phyloP scores from a whole-genome alignment of 2,888 invertebrate species.

The Phania funesta region DNA sequence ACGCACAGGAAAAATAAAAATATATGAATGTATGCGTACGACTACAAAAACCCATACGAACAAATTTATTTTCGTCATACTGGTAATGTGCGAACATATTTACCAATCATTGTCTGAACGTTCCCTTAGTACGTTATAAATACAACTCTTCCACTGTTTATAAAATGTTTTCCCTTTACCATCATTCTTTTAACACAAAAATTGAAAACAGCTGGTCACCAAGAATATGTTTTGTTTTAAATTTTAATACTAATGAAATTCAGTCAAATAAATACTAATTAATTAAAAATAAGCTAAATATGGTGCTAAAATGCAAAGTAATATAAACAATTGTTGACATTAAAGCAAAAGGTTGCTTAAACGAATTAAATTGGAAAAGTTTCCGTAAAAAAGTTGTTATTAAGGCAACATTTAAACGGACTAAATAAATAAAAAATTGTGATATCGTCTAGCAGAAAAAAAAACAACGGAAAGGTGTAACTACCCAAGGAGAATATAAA shows the following conservation, averaged over 20 bases:
- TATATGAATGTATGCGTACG: too few species aligned
- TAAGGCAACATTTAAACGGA: too few species aligned
- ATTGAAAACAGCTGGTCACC: slow-evolving; percentile 50
- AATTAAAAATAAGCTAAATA: slow-evolving; percentile 18
- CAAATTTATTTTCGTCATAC: too few species aligned
- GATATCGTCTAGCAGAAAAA: background rate
- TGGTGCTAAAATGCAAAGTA: slow-evolving; percentile 12
- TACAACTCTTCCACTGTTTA: slow-evolving; percentile 1
- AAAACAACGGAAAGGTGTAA: slow-evolving; percentile 51
- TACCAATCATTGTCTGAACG: too few species aligned
- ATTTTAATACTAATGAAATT: background rate
- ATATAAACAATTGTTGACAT: slow-evolving; percentile 27
- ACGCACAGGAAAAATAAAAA: too few species aligned
- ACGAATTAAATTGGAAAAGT: too few species aligned
- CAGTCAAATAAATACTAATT: slow-evolving; percentile 13
- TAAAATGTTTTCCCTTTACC: slow-evolving; percentile 4
- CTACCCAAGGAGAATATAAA: slow-evolving; percentile 7
- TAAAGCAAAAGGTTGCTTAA: slow-evolving; percentile 8
- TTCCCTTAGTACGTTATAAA: too few species aligned
- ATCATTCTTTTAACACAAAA: background rate
- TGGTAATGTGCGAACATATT: background rate
- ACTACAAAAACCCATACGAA: too few species aligned
- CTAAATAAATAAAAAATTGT: slow-evolving; percentile 1
- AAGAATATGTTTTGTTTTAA: slow-evolving; percentile 20
- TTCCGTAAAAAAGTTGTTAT: too few species aligned